Base-by-base conservation (phyloP, 2,797 vertebrate genomes). In the Falco naumanni region DNA sequence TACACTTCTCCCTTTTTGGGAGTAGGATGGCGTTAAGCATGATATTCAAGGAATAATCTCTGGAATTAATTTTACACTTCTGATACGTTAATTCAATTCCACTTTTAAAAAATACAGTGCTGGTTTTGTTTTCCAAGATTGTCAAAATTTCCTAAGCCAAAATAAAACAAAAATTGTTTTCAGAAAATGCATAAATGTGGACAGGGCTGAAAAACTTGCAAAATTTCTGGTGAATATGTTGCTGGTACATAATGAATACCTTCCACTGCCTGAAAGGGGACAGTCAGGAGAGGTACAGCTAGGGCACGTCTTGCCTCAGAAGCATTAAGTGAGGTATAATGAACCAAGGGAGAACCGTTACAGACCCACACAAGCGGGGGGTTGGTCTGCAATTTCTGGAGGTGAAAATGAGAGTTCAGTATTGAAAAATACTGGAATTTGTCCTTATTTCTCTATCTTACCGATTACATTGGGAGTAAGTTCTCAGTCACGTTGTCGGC, bases 161-260 rank as follows among this genome's bases (percentile, higher is more conserved):
- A 78, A 43, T 12, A 17, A 41, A 80, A 15, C 7, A 13, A 5
- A 28, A 71, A 61, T 31, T 25, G 4, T 51, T 72, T 75, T 76
- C 39, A 41, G 13, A 57, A 43, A 68, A 60, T n/a, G 20, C n/a
- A 41, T 56, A 63, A 24, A 6, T 0, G 0, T 54, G 26, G 28
- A 50, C 24, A 45, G 41, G 15, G 16, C 41, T 87, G 45, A 16
- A 93, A 66, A 4, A 19, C 21, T 15, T 48, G 88, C 10, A 7
- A 0, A 72, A 59, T 79, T 90, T 31, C 26, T 83, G 48, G 15
- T 70, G 37, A 63, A 11, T 1, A 0, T 33, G 11, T 16, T 64
- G 16, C 28, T 86, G 31, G 18, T 37, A 15, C 1, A 0, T 60
- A 18, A 9, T 45, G 66, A 53, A 31, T 12, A 18, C 41, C 9